These are phyloP conservation scores for Oreochromis spilurus DNA, from an alignment of 2,113 vertebrate species.

Conservation along the genomic window DNA sequence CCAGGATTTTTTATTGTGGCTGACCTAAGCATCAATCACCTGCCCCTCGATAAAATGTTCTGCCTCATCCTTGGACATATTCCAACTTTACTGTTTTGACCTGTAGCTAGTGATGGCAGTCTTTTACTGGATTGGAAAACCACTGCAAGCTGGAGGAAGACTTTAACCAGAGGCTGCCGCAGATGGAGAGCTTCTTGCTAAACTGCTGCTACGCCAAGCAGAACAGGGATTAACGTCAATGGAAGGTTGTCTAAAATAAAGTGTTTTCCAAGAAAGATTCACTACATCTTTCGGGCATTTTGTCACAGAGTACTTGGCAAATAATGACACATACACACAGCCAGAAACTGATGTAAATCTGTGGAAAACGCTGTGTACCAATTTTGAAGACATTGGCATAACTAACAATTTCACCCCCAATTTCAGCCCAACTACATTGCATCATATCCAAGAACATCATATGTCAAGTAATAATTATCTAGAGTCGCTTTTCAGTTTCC, in stretches of 20 bases:
- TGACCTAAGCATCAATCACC: neutral
- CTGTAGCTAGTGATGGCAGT: neutral
- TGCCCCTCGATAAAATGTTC: neutral
- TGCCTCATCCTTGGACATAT: neutral
- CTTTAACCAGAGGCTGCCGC: neutral
- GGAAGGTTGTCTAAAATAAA: neutral
- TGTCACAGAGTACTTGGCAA: neutral
- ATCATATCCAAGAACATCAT: slow-evolving; percentile 1
- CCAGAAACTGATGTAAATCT: neutral
- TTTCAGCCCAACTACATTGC: neutral
- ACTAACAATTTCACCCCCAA: neutral
- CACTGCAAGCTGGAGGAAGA: neutral
- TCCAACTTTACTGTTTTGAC: neutral
- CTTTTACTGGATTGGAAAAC: neutral
- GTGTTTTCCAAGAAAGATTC: neutral
- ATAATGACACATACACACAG: neutral
- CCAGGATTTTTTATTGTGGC: neutral
- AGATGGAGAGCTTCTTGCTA: neutral
- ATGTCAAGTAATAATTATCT: neutral
- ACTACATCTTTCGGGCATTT: neutral
- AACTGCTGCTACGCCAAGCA: neutral
- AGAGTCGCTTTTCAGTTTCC: slow-evolving; percentile 10
- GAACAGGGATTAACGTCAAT: neutral
- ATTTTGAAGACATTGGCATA: neutral
- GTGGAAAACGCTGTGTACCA: neutral